Conservation (phyloP, 2,113 vertebrate species). For the Cavia porcellus region DNA sequence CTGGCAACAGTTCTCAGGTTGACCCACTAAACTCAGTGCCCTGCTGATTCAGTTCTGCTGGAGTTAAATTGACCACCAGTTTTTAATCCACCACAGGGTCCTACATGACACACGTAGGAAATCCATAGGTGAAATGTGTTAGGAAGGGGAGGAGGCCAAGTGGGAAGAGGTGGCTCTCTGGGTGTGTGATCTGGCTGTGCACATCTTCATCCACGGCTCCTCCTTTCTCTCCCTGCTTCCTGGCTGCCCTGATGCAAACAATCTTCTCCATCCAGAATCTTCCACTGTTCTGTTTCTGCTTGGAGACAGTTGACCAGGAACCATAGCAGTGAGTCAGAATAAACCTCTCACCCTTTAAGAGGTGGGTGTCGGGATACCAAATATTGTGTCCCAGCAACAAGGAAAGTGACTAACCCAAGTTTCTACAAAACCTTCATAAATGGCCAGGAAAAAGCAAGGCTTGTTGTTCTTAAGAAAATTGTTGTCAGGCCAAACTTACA, state of each 20-base stretch:
- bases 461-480: background rate
- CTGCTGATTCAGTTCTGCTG: no score
- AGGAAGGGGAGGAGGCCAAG: background rate
- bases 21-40: no score
- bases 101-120: background rate
- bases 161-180: background rate
- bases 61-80: no score
- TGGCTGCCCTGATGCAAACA: background rate
- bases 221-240: background rate
- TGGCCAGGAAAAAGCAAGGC: background rate
- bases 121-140: background rate
- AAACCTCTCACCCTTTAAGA: background rate
- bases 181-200: background rate
- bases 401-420: background rate
- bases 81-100: no score
- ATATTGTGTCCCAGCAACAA: background rate
- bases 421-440: background rate
- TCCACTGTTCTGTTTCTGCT: background rate
- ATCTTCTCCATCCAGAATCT: background rate
- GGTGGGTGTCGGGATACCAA: background rate
- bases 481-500: background rate
- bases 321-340: background rate
- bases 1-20: no score
- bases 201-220: background rate
- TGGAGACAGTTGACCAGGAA: background rate